These are phyloP conservation scores for Periophthalmodon schlosseri DNA, from an alignment of 2,113 vertebrate species.

Conservation along the genomic window DNA sequence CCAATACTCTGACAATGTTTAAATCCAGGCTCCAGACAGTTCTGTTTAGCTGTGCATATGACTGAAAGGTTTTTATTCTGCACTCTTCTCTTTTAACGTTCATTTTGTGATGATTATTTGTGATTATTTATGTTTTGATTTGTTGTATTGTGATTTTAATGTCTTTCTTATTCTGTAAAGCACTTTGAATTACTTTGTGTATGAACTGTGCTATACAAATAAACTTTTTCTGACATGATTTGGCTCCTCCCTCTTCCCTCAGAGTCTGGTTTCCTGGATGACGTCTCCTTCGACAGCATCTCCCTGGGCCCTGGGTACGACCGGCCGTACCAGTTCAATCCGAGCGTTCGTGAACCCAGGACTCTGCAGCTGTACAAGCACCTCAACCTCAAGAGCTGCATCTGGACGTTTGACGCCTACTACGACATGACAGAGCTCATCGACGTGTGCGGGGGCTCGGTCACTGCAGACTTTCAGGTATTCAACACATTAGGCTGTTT, in stretches of 20 bases:
- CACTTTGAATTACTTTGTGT: too few species aligned
- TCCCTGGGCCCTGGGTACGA: constrained; percentile 89
- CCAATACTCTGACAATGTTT: too few species aligned
- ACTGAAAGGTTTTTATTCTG: too few species aligned
- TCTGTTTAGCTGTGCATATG: too few species aligned
- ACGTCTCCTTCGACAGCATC: constrained; percentile 81
- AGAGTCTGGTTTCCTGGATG: constrained; percentile 93
- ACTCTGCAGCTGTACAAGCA: constrained; percentile 94
- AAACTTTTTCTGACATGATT: background rate
- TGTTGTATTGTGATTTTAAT: too few species aligned
- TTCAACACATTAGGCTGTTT: background rate
- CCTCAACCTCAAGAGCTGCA: constrained; percentile 97
- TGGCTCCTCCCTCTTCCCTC: background rate
- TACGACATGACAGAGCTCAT: constrained; percentile 98
- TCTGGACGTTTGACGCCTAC: constrained; percentile 96
- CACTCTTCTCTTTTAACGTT: too few species aligned
- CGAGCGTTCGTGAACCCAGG: constrained; percentile 82
- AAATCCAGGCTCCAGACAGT: too few species aligned
- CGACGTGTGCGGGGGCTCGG: constrained; percentile 93
- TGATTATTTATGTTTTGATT: too few species aligned
- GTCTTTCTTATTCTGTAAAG: too few species aligned
- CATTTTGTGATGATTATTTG: too few species aligned
- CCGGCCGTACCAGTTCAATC: constrained; percentile 93
- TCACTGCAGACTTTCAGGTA: constrained; percentile 98
- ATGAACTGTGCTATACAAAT: too few species aligned